phyloP scores from a whole-genome alignment of 2,888 invertebrate genomes.

The Kuschelorhynchus macadamiae region DNA sequence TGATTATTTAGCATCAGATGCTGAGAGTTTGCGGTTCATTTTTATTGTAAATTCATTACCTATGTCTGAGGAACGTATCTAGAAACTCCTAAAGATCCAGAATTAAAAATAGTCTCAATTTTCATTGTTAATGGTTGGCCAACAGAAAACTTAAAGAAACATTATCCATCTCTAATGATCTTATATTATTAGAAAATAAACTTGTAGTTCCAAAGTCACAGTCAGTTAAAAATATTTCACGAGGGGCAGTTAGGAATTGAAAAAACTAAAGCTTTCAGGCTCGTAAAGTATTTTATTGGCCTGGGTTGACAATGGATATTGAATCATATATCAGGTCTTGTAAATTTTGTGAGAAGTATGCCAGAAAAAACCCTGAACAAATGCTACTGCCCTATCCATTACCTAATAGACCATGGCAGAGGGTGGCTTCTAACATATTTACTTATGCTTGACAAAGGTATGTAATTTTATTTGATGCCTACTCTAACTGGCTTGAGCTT shows the following conservation, averaged over 20 bases:
- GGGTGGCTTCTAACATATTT: constrained; percentile 35
- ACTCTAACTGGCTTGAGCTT: constrained; percentile 53
- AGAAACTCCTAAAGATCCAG: too few relatives aligned
- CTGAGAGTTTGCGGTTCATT: too few relatives aligned
- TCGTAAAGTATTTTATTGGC: neutral
- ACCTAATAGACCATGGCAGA: constrained; percentile 34
- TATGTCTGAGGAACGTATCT: too few relatives aligned
- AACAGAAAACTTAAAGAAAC: too few relatives aligned
- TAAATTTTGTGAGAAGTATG: constrained; percentile 30
- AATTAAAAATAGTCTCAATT: too few relatives aligned
- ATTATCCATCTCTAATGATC: neutral
- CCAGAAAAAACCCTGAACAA: constrained; percentile 17
- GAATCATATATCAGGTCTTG: constrained; percentile 14
- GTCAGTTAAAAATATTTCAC: neutral
- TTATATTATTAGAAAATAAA: neutral
- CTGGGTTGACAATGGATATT: constrained; percentile 5
- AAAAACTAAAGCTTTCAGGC: neutral
- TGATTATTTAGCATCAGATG: too few relatives aligned
- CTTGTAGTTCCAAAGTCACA: neutral
- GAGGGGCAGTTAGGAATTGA: neutral
- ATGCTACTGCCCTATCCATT: constrained; percentile 16
- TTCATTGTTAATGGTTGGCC: too few relatives aligned
- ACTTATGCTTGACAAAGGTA: constrained; percentile 41
- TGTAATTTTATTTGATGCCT: constrained; percentile 53
- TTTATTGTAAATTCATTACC: too few relatives aligned